These are phyloP conservation scores for Ammodytes marinus DNA, from an alignment of 2,113 vertebrate genomes.

Conservation along the genomic window DNA sequence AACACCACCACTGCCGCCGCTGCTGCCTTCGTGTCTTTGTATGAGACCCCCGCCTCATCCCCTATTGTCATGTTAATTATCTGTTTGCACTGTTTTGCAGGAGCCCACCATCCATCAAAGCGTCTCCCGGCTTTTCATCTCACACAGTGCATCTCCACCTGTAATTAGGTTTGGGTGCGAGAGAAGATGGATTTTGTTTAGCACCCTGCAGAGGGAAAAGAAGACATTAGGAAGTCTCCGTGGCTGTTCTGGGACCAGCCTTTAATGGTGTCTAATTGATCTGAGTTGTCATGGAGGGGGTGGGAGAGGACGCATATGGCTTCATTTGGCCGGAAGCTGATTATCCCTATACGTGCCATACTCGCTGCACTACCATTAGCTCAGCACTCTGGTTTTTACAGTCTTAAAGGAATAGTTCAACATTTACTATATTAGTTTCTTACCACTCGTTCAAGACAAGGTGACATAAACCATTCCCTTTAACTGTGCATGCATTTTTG, in stretches of 20 bases:
- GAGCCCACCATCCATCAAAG: conserved; percentile 73
- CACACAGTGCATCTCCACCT: conserved; percentile 75
- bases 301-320: conserved; percentile 5
- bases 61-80: conserved; percentile 79
- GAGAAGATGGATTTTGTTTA: conserved; percentile 51
- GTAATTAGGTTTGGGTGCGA: conserved; percentile 72
- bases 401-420: not conserved
- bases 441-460: too few species aligned
- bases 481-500: too few species aligned
- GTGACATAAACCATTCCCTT: too few species aligned
- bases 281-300: conserved; percentile 64
- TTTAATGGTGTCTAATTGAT: conserved; percentile 82
- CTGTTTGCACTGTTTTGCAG: conserved; percentile 74
- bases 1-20: conserved; percentile 1
- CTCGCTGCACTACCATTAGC: conserved; percentile 38
- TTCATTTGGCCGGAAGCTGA: conserved; percentile 65
- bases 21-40: conserved; percentile 66
- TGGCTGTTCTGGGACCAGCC: conserved; percentile 71
- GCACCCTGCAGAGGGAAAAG: conserved; percentile 64
- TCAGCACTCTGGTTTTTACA: conserved; percentile 38
- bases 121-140: conserved; percentile 73
- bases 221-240: conserved; percentile 71
- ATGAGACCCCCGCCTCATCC: conserved; percentile 67
- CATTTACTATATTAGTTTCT: too few species aligned
- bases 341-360: conserved; percentile 60